phyloP scores from a whole-genome alignment of 2,888 invertebrate genomes.

The Agriopis aurantiaria region DNA sequence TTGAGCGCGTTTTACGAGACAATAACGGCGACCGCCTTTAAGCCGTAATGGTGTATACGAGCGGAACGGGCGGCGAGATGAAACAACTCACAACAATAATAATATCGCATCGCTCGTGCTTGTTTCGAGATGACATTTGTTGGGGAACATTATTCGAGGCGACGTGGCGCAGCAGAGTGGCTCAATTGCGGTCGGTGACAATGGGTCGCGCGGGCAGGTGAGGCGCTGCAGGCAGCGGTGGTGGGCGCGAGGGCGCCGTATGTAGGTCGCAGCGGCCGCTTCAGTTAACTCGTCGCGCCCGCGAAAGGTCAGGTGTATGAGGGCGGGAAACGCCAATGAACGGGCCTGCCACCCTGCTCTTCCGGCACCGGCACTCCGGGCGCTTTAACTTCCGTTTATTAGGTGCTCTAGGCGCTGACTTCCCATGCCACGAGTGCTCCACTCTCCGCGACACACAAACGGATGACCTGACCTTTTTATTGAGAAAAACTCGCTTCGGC shows the following conservation, averaged over 20 bases:
- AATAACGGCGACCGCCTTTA: constrained; percentile 61
- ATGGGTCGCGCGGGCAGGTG: constrained; percentile 58
- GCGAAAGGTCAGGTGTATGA: constrained; percentile 85
- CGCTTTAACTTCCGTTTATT: constrained; percentile 79
- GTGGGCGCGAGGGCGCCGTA: constrained; percentile 62
- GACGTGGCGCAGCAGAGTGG: constrained; percentile 66
- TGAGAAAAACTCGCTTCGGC: constrained; percentile 50
- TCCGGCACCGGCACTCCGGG: constrained; percentile 55
- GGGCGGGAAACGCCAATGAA: constrained; percentile 81
- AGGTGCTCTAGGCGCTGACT: constrained; percentile 67
- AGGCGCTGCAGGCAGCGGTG: constrained; percentile 48
- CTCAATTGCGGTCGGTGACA: constrained; percentile 74
- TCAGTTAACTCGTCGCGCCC: constrained; percentile 82
- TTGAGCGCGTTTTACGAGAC: constrained; percentile 62
- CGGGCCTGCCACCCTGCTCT: constrained; percentile 62
- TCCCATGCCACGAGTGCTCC: constrained; percentile 63
- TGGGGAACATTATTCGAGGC: constrained; percentile 71
- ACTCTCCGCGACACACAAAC: constrained; percentile 53
- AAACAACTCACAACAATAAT: constrained; percentile 73
- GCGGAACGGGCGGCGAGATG: constrained; percentile 55
- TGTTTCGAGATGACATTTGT: constrained; percentile 72
- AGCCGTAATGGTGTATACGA: constrained; percentile 63
- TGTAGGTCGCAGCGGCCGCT: constrained; percentile 82
- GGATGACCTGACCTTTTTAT: constrained; percentile 54
- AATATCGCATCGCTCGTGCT: constrained; percentile 67